Evolutionary conservation across 2,113 vertebrate species (phyloP), one percentile per base, ranked within the genome.

Genomic region (Ahaetulla prasina): DNA sequence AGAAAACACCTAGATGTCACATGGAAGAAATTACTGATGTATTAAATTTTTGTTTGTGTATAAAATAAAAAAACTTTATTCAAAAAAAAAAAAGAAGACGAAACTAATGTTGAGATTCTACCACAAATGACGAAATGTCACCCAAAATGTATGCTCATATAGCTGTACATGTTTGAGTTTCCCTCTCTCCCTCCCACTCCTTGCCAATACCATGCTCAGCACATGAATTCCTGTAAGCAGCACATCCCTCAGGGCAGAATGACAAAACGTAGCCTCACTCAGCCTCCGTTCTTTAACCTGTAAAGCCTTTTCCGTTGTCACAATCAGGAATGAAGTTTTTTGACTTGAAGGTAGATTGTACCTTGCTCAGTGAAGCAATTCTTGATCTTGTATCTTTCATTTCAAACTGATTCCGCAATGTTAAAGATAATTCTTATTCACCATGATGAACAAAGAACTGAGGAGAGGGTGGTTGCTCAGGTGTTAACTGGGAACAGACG

Each of bases 381-480:
- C 85, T 39, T 4, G 35, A 25, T 85, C 54, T 23, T 85, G 27
- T 22, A 45, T 90, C 91, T 92, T 91, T 92, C 88, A 49, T 87
- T 91, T 50, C 27, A 25, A 18, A 25, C 3, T 92, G 85, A 91
- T 2, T 91, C 54, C 14, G 30, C 92, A 57, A 39, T 80, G 93
- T 49, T 89, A 53, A 90, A 55, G 45, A 9, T n/a, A 45, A 50
- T 87, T 87, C 50, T 88, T 93, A 90, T 53, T 94, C 60, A 85
- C 3, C 84, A 49, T 55, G 22, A 92, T 68, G n/a, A 49, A 95
- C 89, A 55, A 93, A 95, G 50, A 91, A 84, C n/a, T 9, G 52
- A 94, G 55, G 8, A 8, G 14, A 23, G 6, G 0, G 92, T 74
- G 50, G 60, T 10, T 63, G 27, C n/a, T 89, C n/a, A 0, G 0